These are phyloP conservation scores for Oeneis ivallda DNA, from an alignment of 2,888 invertebrate genomes.

Conservation along the genomic window DNA sequence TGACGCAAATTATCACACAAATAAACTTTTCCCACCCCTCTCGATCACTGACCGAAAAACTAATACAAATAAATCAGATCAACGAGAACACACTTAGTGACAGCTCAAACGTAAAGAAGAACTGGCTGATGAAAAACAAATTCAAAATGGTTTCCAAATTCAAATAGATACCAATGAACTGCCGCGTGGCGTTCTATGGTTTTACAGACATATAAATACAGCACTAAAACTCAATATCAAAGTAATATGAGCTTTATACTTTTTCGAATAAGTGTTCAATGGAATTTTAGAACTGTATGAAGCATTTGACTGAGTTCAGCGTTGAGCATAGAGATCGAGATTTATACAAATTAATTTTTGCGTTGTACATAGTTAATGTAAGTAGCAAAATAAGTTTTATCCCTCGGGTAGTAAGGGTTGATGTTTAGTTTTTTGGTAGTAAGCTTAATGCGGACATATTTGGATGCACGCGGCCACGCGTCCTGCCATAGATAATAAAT, in stretches of 20 bases:
- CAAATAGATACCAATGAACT: conserved; percentile 78
- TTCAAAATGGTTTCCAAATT: conserved; percentile 72
- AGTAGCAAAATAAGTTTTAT: conserved; percentile 34
- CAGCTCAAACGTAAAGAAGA: conserved; percentile 70
- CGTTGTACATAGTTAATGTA: background rate
- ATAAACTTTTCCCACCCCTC: conserved; percentile 58
- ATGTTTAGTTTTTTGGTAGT: conserved; percentile 43
- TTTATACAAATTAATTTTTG: conserved; percentile 27
- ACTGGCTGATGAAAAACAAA: conserved; percentile 77
- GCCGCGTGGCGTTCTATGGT: conserved; percentile 67
- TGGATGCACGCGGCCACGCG: conserved; percentile 66
- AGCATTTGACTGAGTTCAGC: conserved; percentile 7
- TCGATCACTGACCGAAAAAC: conserved; percentile 60
- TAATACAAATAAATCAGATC: conserved; percentile 68
- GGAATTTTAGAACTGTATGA: background rate
- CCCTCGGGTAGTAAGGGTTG: background rate
- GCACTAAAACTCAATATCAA: background rate
- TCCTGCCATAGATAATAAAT: conserved; percentile 75
- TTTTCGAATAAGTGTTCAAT: background rate
- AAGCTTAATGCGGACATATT: conserved; percentile 21
- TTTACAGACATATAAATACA: conserved; percentile 29
- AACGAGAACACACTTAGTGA: conserved; percentile 68
- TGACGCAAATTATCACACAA: conserved; percentile 50
- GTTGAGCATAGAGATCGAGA: conserved; percentile 32
- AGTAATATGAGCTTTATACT: conserved; percentile 23